A percentile compares a stretch with the other conserved stretches of the same genome.
Conservation (phyloP, 1,140 invertebrate genomes). For the Liolophura sinensis region DNA sequence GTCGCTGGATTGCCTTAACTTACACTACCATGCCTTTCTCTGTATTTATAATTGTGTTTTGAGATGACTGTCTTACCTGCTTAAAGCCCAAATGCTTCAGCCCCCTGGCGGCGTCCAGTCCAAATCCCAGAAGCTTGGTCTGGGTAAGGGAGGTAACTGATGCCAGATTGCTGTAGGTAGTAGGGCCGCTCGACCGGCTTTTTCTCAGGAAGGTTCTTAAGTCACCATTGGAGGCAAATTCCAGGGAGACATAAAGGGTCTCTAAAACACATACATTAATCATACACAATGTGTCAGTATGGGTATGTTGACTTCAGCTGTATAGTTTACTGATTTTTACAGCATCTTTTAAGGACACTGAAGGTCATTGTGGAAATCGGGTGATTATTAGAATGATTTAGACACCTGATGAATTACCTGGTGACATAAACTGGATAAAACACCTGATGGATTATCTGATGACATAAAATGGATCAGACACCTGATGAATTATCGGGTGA, state of each 20-base stretch:
- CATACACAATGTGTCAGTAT: too few relatives aligned
- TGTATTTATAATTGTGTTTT: too few relatives aligned
- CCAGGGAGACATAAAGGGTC: slow-evolving; percentile 51
- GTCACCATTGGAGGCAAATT: slow-evolving; percentile 48
- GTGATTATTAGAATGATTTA: too few relatives aligned
- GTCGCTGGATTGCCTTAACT: too few relatives aligned
- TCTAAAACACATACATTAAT: slow-evolving; percentile 18
- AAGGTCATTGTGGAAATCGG: too few relatives aligned
- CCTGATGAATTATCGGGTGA: too few relatives aligned
- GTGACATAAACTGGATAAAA: too few relatives aligned
- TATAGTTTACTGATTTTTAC: not conserved
- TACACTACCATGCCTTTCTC: too few relatives aligned
- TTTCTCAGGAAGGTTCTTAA: slow-evolving; percentile 44
- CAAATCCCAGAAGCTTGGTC: slow-evolving; percentile 36
- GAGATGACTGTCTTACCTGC: slow-evolving; percentile 27
- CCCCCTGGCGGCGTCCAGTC: slow-evolving; percentile 42
- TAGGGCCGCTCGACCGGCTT: slow-evolving; percentile 36
- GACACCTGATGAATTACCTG: too few relatives aligned
- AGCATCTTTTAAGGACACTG: too few relatives aligned
- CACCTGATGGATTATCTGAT: too few relatives aligned
- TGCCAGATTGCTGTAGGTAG: slow-evolving; percentile 40
- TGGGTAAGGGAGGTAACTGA: slow-evolving; percentile 20
- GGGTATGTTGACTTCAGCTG: not conserved
- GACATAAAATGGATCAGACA: too few relatives aligned
- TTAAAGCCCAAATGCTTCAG: slow-evolving; percentile 44